Base-by-base conservation (phyloP, 2,888 invertebrate genomes). In the Pristionchus exspectatus region DNA sequence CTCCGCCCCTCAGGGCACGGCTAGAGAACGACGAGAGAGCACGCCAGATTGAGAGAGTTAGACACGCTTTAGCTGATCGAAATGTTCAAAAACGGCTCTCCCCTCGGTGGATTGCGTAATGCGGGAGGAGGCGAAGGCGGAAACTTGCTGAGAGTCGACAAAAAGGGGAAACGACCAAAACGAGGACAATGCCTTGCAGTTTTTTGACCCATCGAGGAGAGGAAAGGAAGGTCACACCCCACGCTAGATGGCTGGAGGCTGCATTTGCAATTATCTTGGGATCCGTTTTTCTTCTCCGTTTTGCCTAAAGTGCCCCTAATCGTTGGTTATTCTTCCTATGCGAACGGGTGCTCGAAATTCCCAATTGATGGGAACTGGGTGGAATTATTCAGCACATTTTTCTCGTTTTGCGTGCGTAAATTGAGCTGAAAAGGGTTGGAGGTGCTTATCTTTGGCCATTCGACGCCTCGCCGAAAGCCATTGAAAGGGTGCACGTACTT, bases 51-150 rank as follows among this genome's bases (percentile, higher is more conserved):
- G 16, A 14, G 33, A 30, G 10, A 16, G 4, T 18, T 0, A 14
- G 72, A 30, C 14, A 63, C 3, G 38, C 38, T 30, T 12, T 16
- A 72, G 72, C 30, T 33, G 72, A 33, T 33, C 72, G 38, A 54
- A 81, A 54, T 81, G 81, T 81, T 81, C 81, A 81, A 81, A 81
- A 81, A 81, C 81, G 81, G 50, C 81, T 50, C 81, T 12, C 21
- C 27, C 38, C 38, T 38, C 38, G 66, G 24, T 18, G 4, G 69
- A 38, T 54, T 81, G 81, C 81, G 81, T 81, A 50, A 50, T 54
- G 63, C 63, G 24, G n/a, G 63, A 21, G 81, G 54, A 44, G 30
- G 18, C 0, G 38, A 81, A 81, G 50, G 54, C 38, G 21, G 38
- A 81, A 81, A 81, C 81, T 81, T 81, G 81, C 54, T 81, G 81